A percentile compares a stretch with the other conserved stretches of the same genome.
phyloP scores from a whole-genome alignment of 2,797 vertebrate genomes.

The Acanthopagrus latus region DNA sequence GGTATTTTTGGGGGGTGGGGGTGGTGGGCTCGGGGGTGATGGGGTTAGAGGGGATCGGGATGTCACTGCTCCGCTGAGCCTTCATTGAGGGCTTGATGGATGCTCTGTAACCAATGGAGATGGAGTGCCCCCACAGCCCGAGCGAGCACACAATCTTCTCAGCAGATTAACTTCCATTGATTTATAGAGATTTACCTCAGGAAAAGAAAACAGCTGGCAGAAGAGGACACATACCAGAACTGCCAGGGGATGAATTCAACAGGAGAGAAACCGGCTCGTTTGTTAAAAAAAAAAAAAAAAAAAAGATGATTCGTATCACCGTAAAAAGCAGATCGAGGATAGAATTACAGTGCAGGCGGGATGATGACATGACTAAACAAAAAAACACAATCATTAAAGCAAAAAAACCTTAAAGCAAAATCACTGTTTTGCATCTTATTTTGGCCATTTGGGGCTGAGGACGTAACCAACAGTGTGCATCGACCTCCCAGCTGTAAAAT shows the following conservation, averaged over 20 bases:
- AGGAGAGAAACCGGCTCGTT: constrained; percentile 64
- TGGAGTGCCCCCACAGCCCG: constrained; percentile 70
- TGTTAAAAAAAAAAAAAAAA: too few relatives aligned
- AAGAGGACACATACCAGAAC: constrained; percentile 76
- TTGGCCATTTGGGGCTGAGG: background rate
- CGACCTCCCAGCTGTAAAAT: too few relatives aligned
- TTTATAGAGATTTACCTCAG: constrained; percentile 86
- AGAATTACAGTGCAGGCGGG: constrained; percentile 41
- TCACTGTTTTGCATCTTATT: background rate
- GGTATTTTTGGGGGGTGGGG: background rate
- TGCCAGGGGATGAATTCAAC: constrained; percentile 77
- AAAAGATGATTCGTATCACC: constrained; percentile 49
- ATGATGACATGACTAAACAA: constrained; percentile 5
- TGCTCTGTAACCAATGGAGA: constrained; percentile 87
- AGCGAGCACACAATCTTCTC: constrained; percentile 80
- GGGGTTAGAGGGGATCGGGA: constrained; percentile 69
- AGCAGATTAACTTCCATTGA: constrained; percentile 86
- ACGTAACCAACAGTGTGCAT: too few relatives aligned
- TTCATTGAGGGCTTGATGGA: constrained; percentile 84
- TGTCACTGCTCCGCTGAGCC: constrained; percentile 76
- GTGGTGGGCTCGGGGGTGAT: constrained; percentile 47
- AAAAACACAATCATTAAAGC: too few relatives aligned
- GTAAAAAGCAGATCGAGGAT: constrained; percentile 22
- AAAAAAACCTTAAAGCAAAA: background rate
- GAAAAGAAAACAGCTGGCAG: constrained; percentile 85